Evolutionary conservation across 2,113 vertebrate species (phyloP), one percentile per base, ranked within the genome.

Genomic region (Hippocampus comes): DNA sequence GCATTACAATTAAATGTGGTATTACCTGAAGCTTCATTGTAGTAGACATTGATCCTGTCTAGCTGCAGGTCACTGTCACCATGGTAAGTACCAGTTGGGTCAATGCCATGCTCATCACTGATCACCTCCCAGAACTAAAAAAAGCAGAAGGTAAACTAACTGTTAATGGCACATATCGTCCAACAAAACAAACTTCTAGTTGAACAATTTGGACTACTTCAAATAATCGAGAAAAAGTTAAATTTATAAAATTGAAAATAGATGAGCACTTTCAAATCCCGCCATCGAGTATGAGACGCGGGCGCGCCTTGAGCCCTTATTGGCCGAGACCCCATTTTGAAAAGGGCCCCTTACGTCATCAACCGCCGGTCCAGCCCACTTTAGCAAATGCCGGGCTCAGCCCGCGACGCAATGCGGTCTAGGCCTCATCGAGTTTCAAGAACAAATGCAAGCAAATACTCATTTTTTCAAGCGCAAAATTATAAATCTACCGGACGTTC

Each of bases 21-120:
- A 5, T 88, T 78, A 94, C 95, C 95, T 3, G 94, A 93, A 14
- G 95, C 95, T 72, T 96, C 96, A 20, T 98, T 98, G 82, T 98
- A 98, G 68, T 98, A 98, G 42, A 98, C 96, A 20, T 95, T 98
- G 81, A 98, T 97, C 76, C 96, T 94, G 81, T 98, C 96, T 78
- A 98, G 90, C 84, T 97, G 96, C 72, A 98, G 91, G 70, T 93
- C 91, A 60, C 92, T 93, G 87, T 93, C 92, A 2, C 92, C 92
- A 15, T 93, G 90, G 75, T 93, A 93, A 6, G 92, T 90, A 2
- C 92, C 92, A 55, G 92, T 93, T 60, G 92, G 91, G 85, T 93
- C 92, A 48, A 93, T 93, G 4, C 92, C 92, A 43, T 93, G 92
- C 38, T 93, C 92, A 0, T 93, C 92, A 70, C 92, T 93, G 75